Base-by-base conservation (phyloP, 2,888 invertebrate genomes). In the Rotaria sp. region DNA sequence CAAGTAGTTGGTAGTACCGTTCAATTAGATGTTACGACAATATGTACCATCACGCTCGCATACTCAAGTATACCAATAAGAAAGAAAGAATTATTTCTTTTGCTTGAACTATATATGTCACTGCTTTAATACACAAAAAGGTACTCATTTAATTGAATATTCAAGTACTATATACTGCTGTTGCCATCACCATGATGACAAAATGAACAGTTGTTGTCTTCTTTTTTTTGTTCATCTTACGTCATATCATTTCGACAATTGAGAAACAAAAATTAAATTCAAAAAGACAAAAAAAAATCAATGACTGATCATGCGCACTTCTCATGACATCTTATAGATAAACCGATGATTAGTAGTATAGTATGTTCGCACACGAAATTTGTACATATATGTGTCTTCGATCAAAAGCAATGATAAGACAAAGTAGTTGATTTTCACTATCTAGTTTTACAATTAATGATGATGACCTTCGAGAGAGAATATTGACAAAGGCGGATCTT, bases 111-210 rank as follows among this genome's bases (percentile, higher is more conserved):
- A 57, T 59, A 59, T 59, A 59, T 59, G 57, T 59, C 57, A 59
- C 57, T 59, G n/a, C 57, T 59, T 59, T 59, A 59, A 59, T n/a
- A 59, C 13, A 59, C 10, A 59, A 59, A 59, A 59, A 59, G 57
- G 57, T 59, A 59, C 57, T 59, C 57, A n/a, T 59, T 59, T 59
- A 59, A 59, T 59, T 59, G 57, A 59, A 59, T 59, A 59, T 59
- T 59, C 57, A 59, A 59, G 57, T 59, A 59, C 57, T 59, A 26
- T 59, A 59, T 59, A 59, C 57, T 59, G 57, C 57, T 59, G 57
- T 59, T 59, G 57, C 57, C 57, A 59, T 59, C 57, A 59, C 57
- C 57, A 59, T 59, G 57, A 59, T 59, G 57, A 59, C 57, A 59
- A 59, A 59, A 59, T 59, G 57, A 59, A 59, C 57, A 59, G 57